These are phyloP conservation scores for Phocoena phocoena DNA, from an alignment of 2,113 vertebrate genomes.

Conservation along the genomic window DNA sequence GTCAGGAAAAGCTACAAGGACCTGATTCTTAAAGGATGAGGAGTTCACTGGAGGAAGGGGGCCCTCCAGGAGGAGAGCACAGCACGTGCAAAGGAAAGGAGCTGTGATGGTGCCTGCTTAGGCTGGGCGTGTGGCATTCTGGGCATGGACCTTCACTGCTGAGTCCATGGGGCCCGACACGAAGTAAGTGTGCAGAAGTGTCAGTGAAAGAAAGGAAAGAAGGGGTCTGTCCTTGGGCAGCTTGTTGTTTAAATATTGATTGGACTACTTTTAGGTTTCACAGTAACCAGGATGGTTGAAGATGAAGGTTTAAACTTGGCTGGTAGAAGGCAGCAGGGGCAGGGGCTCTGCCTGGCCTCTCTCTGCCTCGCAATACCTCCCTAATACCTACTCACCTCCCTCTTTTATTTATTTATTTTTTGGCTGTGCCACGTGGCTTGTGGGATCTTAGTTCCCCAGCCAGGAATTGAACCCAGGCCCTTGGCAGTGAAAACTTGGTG, in stretches of 20 bases:
- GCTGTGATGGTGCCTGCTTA: not conserved
- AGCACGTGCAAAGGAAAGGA: not conserved
- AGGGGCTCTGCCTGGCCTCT: not conserved
- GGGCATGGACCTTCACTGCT: not conserved
- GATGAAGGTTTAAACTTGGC: not conserved
- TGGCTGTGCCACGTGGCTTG: too few species aligned
- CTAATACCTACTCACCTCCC: not conserved
- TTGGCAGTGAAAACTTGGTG: too few species aligned
- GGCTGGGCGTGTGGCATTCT: not conserved
- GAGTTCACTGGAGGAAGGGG: not conserved
- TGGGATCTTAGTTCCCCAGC: too few species aligned
- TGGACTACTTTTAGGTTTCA: not conserved
- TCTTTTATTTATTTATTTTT: not conserved
- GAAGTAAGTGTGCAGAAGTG: not conserved
- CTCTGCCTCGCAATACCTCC: not conserved
- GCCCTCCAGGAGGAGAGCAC: not conserved
- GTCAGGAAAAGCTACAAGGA: not conserved
- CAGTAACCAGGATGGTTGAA: too few species aligned
- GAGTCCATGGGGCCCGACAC: not conserved
- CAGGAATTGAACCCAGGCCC: too few species aligned
- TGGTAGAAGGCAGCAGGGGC: not conserved
- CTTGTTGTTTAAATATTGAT: not conserved
- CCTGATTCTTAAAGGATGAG: not conserved
- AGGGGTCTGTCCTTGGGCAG: not conserved
- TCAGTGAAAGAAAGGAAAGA: not conserved